These are phyloP conservation scores for Ahaetulla prasina DNA, from an alignment of 2,113 vertebrate genomes.

Conservation along the genomic window DNA sequence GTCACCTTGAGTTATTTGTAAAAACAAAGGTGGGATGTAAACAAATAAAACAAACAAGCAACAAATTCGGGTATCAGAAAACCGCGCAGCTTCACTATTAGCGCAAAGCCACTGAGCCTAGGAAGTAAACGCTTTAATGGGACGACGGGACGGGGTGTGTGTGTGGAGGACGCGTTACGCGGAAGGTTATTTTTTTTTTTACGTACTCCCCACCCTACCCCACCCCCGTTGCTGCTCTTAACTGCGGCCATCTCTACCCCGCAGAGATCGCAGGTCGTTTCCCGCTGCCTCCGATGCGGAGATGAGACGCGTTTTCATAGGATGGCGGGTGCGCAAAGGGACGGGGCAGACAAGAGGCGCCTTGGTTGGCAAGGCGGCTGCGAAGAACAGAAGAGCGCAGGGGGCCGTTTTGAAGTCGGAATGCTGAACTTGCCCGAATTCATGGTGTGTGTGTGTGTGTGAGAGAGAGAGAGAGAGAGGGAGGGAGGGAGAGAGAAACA, in stretches of 20 bases:
- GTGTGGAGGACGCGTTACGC: neutral
- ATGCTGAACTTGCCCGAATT: neutral
- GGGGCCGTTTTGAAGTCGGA: neutral
- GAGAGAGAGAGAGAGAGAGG: no score
- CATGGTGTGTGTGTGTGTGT: neutral
- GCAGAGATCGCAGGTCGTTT: neutral
- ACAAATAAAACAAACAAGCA: no score
- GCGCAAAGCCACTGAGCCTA: neutral
- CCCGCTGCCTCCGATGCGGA: neutral
- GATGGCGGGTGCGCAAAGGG: neutral
- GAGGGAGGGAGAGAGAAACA: accelerated
- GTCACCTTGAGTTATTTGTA: no score
- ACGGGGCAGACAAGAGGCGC: neutral
- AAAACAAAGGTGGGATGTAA: no score
- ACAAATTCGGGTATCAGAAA: no score
- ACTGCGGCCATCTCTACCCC: neutral
- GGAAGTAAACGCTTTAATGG: neutral
- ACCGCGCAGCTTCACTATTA: neutral
- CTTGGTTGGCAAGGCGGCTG: neutral
- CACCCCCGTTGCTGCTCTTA: neutral
- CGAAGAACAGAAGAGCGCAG: neutral
- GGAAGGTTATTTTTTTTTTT: neutral
- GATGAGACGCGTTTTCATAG: neutral
- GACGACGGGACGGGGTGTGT: no score
- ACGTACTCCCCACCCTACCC: neutral